phyloP scores from a whole-genome alignment of 2,797 vertebrate genomes.

The Cossypha polioptera region DNA sequence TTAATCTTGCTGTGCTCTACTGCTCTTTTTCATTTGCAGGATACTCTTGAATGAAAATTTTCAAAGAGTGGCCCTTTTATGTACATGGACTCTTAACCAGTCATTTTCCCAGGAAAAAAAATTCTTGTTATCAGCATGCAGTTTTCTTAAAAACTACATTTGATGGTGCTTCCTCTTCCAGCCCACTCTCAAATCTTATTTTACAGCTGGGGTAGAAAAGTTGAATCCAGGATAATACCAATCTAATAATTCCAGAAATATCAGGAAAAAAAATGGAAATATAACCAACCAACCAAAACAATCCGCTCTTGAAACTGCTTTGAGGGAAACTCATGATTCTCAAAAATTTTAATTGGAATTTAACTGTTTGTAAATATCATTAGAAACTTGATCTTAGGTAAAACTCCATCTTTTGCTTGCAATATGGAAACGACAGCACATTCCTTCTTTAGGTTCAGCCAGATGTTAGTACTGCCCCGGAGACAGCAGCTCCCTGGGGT shows the following conservation, averaged over 20 bases:
- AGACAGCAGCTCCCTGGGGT: not conserved
- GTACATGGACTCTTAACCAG: not conserved
- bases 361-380: not conserved
- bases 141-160: not conserved
- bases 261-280: not conserved
- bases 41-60: not conserved
- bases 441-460: not conserved
- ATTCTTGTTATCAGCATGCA: not conserved
- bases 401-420: not conserved
- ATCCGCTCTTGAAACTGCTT: not conserved
- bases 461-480: not conserved
- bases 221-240: not conserved
- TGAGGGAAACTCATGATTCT: not conserved
- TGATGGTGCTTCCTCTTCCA: not conserved
- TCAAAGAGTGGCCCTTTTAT: not conserved
- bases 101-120: not conserved
- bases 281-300: fast-evolving
- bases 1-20: not conserved
- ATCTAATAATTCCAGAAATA: not conserved
- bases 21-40: not conserved
- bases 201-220: not conserved
- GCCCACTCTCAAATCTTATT: not conserved
- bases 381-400: not conserved
- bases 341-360: not conserved
- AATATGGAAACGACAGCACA: not conserved